Evolutionary conservation across 2,888 invertebrate genomes (phyloP).

Genomic region (Eilema caniola): DNA sequence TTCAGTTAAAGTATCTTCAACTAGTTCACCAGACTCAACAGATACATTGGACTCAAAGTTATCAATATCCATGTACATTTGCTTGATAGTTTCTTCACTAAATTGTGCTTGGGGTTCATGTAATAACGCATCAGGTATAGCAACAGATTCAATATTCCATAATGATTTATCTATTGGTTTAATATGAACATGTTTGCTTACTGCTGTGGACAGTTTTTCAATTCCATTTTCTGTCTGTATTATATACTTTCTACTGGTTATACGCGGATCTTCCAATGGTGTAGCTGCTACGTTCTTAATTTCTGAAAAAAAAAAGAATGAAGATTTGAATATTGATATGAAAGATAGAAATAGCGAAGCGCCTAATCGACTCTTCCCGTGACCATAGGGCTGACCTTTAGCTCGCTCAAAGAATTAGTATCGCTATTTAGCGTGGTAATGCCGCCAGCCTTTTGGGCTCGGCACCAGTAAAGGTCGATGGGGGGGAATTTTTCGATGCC

Average conservation of each 20-base stretch:
- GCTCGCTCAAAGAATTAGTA: no score
- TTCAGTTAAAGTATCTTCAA: conserved; percentile 13
- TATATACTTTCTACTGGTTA: conserved; percentile 66
- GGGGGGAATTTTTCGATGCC: no score
- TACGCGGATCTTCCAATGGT: conserved; percentile 72
- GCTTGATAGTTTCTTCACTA: conserved; percentile 51
- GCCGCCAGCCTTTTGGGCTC: no score
- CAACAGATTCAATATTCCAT: conserved; percentile 59
- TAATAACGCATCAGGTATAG: conserved; percentile 62
- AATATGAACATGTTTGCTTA: conserved; percentile 62
- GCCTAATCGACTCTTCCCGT: no score
- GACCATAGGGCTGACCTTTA: no score
- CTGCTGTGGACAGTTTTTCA: conserved; percentile 55
- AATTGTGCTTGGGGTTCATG: conserved; percentile 38
- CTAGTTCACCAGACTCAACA: conserved; percentile 63
- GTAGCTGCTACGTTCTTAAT: conserved; percentile 62
- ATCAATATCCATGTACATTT: conserved; percentile 63
- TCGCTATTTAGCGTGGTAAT: no score
- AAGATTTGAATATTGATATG: no score
- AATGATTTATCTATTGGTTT: conserved; percentile 55
- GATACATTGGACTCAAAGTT: conserved; percentile 56
- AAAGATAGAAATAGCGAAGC: no score
- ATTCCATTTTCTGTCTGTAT: conserved; percentile 57
- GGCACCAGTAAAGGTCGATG: no score
- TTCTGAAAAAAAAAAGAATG: conserved; percentile 66